These are phyloP conservation scores for Sisyra terminalis DNA, from an alignment of 2,888 invertebrate species.

Conservation along the genomic window DNA sequence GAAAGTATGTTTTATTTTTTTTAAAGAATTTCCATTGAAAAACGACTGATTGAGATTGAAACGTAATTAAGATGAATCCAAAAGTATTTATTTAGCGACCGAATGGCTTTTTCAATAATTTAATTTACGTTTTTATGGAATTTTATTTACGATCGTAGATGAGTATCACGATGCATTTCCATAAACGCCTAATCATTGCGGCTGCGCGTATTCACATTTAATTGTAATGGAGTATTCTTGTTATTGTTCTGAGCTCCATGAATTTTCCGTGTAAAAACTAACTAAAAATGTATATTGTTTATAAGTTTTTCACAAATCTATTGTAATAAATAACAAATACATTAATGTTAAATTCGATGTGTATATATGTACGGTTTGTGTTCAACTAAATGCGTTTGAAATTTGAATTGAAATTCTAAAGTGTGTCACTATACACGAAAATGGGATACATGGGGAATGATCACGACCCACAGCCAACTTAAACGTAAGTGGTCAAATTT, in stretches of 20 bases:
- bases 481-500: constrained; percentile 5
- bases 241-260: constrained; percentile 9
- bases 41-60: no score
- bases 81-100: no score
- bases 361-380: constrained; percentile 7
- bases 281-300: constrained; percentile 7
- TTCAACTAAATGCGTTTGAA: constrained; percentile 1
- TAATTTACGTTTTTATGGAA: no score
- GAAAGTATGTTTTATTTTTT: no score
- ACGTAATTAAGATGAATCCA: no score
- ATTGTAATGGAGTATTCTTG: constrained; percentile 9
- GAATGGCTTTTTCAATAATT: no score
- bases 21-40: no score
- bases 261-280: constrained; percentile 8
- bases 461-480: not conserved
- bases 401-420: constrained; percentile 7
- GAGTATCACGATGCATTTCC: not conserved
- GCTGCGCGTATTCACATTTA: constrained; percentile 4
- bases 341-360: constrained; percentile 3
- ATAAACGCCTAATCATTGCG: not conserved
- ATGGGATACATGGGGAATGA: constrained; percentile 5
- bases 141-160: no score
- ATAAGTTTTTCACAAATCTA: constrained; percentile 4
- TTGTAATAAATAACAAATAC: constrained; percentile 2
- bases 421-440: constrained; percentile 8